Base-by-base conservation (phyloP, 2,113 vertebrate species). In the Corydoras maculifer region DNA sequence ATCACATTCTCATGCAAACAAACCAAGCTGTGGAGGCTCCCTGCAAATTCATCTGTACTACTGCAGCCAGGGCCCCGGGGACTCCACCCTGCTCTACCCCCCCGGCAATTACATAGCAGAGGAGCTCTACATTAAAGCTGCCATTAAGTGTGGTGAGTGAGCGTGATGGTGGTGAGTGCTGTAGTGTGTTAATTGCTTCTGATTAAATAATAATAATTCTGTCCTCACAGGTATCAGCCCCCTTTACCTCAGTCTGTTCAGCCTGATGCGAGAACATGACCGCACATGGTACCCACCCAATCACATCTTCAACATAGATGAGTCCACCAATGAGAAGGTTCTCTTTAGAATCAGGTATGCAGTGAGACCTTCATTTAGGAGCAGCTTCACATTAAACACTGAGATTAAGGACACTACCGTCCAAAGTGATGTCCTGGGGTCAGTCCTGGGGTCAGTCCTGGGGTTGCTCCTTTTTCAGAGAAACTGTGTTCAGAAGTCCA, bases 251-350 rank as follows among this genome's bases (percentile, higher is more conserved):
- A 93, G 81, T 76, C 84, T 99, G 84, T 99, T 98, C 83, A 91
- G 90, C 29, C 87, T 99, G 77, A 97, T 97, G 93, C 92, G 80
- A 78, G 91, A 97, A 81, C 78, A 81, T 15, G 94, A 98, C 64
- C 84, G 88, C 61, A 84, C 87, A 58, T 99, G 94, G 94, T 93
- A 94, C 77, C 91, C 97, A 2, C 94, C 94, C 58, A 99, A 94
- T 83, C 92, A 98, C 74, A 76, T 93, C 84, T 94, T 99, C 78
- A 94, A 94, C 63, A 35, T 94, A 69, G 86, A 94, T 69, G 89
- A 90, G 61, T 76, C 90, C 69, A 79, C 85, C 64, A 89, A 74
- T 55, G 89, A 93, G 77, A 85, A 3, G 14, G 69, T 97, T 48
- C 85, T 93, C 63, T 98, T 94, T 81, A 89, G 95, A 82, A 86